Conservation (phyloP, 2,113 vertebrate genomes). For the Sceloporus undulatus region DNA sequence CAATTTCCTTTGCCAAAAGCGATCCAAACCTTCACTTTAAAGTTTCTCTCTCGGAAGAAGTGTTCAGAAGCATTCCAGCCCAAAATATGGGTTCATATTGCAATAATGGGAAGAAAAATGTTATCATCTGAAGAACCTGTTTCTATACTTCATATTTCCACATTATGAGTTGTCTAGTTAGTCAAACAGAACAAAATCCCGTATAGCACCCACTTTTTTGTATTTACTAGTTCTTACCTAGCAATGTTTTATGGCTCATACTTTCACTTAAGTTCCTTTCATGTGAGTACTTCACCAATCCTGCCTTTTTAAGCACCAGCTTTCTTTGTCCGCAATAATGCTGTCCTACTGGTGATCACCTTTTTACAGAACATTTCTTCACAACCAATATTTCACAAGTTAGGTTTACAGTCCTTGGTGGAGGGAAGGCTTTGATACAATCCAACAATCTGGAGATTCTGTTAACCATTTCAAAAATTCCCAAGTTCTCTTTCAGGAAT, state of each 20-base stretch:
- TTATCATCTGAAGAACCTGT: not conserved
- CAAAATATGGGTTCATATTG: not conserved
- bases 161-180: not conserved
- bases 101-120: not conserved
- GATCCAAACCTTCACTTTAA: not conserved
- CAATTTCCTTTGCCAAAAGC: not conserved
- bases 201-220: not conserved
- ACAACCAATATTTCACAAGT: not conserved
- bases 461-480: constrained; percentile 4
- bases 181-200: not conserved
- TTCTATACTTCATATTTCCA: not conserved
- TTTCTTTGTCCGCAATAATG: fast-evolving
- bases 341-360: not conserved
- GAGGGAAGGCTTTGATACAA: not conserved
- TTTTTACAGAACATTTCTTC: not conserved
- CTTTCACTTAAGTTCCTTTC: not conserved
- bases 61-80: not conserved
- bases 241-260: not conserved
- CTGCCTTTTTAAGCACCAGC: not conserved
- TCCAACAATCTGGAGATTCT: not conserved
- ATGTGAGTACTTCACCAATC: not conserved
- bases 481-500: constrained; percentile 18
- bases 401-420: not conserved
- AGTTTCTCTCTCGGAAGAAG: not conserved
- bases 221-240: not conserved